Evolutionary conservation across 2,113 vertebrate genomes (phyloP), one percentile per base, ranked within the genome.

Genomic region (Colossoma macropomum): DNA sequence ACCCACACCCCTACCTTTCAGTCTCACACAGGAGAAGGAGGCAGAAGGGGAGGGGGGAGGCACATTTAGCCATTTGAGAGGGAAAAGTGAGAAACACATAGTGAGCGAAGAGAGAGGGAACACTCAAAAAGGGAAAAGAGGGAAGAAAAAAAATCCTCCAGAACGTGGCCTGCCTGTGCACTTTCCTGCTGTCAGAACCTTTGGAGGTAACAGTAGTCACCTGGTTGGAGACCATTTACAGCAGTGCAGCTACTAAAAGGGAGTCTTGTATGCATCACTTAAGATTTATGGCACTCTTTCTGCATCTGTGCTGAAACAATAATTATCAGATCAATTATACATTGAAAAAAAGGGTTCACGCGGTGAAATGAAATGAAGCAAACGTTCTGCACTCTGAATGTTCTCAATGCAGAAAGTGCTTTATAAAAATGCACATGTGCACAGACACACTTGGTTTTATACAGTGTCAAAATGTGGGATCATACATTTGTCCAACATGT

Each of bases 271-370:
- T 82, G 74, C 78, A 62, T 72, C 69, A 56, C 21, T 84, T 71
- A 84, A 63, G 60, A 75, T 81, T 45, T 63, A 79, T 70, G 82
- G 2, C 60, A 25, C 59, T 59, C 80, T 78, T 34, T 32, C 17
- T 77, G 32, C 60, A 56, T 70, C 25, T 25, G 62, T 52, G 50
- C 59, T 59, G 30, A 32, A 60, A 79, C 50, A 71, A 84, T 88
- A 28, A 85, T 87, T 66, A 84, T 21, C 73, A 78, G 78, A 82
- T 84, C 81, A 77, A 79, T 75, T 82, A 86, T 75, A 73, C 59
- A 81, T 80, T 74, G 45, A 21, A 28, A 71, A n/a, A 62, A 50
- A 15, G 30, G 34, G 34, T n/a, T n/a, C n/a, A n/a, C n/a, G 70
- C 32, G 17, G 17, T 50, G 30, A 9, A 10, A 16, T 3, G 52